Evolutionary conservation across 2,797 vertebrate genomes (phyloP).

Genomic region (Chelon auratus): DNA sequence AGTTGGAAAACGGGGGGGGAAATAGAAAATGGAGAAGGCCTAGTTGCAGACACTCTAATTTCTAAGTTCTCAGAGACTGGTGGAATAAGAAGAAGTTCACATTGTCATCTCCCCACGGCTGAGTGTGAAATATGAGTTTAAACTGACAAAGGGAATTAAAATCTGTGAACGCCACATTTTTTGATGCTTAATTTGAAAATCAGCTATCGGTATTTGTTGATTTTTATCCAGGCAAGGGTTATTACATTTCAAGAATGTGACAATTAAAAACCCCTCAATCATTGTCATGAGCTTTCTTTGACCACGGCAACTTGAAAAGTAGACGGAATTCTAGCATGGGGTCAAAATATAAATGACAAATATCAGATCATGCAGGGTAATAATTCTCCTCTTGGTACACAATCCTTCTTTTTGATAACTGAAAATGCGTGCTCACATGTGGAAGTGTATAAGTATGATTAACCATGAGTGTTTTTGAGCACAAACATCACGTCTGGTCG

Average conservation of each 20-base stretch:
- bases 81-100: constrained; percentile 79
- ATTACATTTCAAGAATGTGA: constrained; percentile 85
- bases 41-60: constrained; percentile 55
- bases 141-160: constrained; percentile 86
- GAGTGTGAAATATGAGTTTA: constrained; percentile 81
- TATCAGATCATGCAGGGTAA: constrained; percentile 37
- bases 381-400: neutral
- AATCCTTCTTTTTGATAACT: constrained; percentile 15
- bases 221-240: constrained; percentile 86
- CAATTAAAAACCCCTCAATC: constrained; percentile 86
- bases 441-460: constrained; percentile 8
- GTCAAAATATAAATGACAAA: constrained; percentile 31
- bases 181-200: constrained; percentile 82
- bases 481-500: constrained; percentile 27
- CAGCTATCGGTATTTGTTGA: constrained; percentile 85
- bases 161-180: constrained; percentile 77
- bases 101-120: constrained; percentile 77
- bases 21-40: constrained; percentile 5
- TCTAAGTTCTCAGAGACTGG: constrained; percentile 77
- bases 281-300: constrained; percentile 58
- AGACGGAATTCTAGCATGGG: constrained; percentile 20
- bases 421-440: neutral
- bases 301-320: constrained; percentile 38
- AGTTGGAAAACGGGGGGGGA: constrained; percentile 51
- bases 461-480: constrained; percentile 43